Conservation (phyloP, 2,113 vertebrate species). For the Camarhynchus parvulus region DNA sequence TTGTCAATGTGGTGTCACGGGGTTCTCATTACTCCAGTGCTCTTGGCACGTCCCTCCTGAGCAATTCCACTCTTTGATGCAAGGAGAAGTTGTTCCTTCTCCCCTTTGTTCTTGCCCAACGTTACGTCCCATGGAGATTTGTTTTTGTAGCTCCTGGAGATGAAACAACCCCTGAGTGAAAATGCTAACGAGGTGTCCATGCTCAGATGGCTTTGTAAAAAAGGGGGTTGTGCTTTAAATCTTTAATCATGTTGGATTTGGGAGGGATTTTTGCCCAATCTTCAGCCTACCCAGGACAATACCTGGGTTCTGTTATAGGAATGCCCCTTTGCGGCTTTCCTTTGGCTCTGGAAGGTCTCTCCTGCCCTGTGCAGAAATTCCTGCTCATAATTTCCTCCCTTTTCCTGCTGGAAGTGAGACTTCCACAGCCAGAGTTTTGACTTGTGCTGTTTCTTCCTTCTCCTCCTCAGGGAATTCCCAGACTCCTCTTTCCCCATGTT, state of each 20-base stretch:
- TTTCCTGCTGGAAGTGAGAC: background rate
- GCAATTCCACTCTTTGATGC: background rate
- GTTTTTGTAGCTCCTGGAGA: background rate
- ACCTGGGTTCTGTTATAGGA: background rate
- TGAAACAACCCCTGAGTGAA: background rate
- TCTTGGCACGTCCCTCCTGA: background rate
- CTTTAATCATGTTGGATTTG: background rate
- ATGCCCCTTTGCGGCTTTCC: background rate
- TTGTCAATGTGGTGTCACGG: background rate
- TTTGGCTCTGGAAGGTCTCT: background rate
- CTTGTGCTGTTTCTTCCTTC: background rate
- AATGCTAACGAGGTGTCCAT: background rate
- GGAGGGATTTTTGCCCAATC: background rate
- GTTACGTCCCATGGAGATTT: accelerated
- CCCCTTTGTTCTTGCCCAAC: background rate
- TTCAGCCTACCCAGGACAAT: background rate
- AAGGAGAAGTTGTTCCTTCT: background rate
- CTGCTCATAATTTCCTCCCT: background rate
- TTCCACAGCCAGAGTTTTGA: background rate
- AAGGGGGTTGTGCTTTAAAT: background rate
- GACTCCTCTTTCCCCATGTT: background rate
- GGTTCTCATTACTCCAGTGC: background rate
- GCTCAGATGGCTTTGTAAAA: background rate
- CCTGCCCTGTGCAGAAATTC: background rate
- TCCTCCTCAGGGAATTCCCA: background rate